Percentiles rank a stretch among this genome's conserved stretches.
Evolutionary conservation across 2,888 invertebrate species (phyloP).

Genomic region (Lithophane semibrunnea): DNA sequence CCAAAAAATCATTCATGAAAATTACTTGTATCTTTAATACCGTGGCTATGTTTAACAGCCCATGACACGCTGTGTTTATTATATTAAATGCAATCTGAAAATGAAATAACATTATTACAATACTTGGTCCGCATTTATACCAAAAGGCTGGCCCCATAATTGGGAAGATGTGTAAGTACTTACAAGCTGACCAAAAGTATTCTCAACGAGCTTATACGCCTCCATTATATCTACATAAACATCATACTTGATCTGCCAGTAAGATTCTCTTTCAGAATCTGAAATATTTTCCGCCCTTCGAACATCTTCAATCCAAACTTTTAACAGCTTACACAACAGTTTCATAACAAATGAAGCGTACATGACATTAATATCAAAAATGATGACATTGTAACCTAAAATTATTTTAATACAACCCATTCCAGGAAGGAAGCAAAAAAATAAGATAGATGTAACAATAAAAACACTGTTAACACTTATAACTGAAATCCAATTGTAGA

Average conservation of each 20-base stretch:
- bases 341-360: slow-evolving; percentile 29
- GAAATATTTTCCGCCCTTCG: background rate
- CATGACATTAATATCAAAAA: slow-evolving; percentile 38
- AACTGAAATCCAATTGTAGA: slow-evolving; percentile 34
- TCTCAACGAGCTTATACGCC: slow-evolving; percentile 32
- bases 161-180: slow-evolving; percentile 1
- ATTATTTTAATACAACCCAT: background rate
- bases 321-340: slow-evolving; percentile 9
- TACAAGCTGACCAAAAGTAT: slow-evolving; percentile 28
- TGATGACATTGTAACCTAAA: background rate
- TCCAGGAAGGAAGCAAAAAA: fast-evolving
- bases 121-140: background rate
- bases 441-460: background rate
- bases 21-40: background rate
- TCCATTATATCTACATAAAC: slow-evolving; percentile 25
- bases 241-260: slow-evolving; percentile 33
- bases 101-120: background rate
- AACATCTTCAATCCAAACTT: slow-evolving; percentile 32
- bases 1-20: fast-evolving
- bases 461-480: slow-evolving; percentile 14
- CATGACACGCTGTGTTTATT: background rate
- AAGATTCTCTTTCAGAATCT: slow-evolving; percentile 7
- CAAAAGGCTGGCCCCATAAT: background rate
- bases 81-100: slow-evolving; percentile 30
- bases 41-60: slow-evolving; percentile 13